phyloP scores from a whole-genome alignment of 2,113 vertebrate species.

The Gulo gulo region DNA sequence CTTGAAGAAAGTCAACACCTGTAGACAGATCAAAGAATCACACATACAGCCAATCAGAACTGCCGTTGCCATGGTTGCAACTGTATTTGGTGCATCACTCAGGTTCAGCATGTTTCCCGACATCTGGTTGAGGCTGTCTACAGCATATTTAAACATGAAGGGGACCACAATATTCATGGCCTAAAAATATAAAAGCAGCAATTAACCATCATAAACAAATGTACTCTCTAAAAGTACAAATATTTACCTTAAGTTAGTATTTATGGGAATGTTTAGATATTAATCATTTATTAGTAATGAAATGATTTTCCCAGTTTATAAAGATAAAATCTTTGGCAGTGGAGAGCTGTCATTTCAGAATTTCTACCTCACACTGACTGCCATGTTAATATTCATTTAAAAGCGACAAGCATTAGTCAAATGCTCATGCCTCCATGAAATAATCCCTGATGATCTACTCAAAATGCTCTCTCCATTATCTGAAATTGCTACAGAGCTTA shows the following conservation, averaged over 20 bases:
- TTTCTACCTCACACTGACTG: background rate
- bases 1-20: constrained; percentile 79
- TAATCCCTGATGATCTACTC: background rate
- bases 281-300: constrained; percentile 18
- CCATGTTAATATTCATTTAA: constrained; percentile 49
- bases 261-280: constrained; percentile 25
- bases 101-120: constrained; percentile 97
- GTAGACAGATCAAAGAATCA: constrained; percentile 74
- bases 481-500: background rate
- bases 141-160: constrained; percentile 99
- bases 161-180: constrained; percentile 96
- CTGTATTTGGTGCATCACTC: constrained; percentile 92
- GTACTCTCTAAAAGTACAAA: background rate
- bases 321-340: constrained; percentile 36
- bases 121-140: constrained; percentile 97
- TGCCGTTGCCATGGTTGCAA: constrained; percentile 95
- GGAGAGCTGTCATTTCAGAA: constrained; percentile 15
- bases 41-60: constrained; percentile 98
- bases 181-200: constrained; percentile 84
- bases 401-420: background rate
- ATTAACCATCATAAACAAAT: constrained; percentile 66
- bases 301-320: constrained; percentile 15
- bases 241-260: constrained; percentile 48
- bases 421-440: constrained; percentile 9
- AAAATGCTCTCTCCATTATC: constrained; percentile 2